Evolutionary conservation across 1,140 invertebrate genomes (phyloP).

Genomic region (Homarus americanus): DNA sequence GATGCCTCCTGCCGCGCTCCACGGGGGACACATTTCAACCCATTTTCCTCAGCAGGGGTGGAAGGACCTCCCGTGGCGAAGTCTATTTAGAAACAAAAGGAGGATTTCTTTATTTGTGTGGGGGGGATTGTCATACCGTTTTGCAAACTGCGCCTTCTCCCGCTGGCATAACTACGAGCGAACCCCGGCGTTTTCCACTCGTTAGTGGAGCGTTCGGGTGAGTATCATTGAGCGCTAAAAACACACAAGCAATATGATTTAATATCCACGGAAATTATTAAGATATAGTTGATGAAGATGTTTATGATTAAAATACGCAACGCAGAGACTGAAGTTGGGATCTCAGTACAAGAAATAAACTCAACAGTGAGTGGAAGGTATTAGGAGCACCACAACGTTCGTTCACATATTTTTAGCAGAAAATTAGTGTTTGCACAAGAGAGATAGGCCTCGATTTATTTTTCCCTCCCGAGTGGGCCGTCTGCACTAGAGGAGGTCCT

Average conservation of each 20-base stretch:
- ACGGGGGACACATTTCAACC: slow-evolving; percentile 62
- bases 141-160: not conserved
- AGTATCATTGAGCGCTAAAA: no score
- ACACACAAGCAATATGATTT: no score
- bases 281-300: no score
- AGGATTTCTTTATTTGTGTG: slow-evolving; percentile 55
- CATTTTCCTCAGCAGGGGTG: slow-evolving; percentile 52
- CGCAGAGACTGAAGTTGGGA: no score
- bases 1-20: not conserved
- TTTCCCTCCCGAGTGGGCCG: not conserved
- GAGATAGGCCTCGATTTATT: not conserved
- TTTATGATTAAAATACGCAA: no score
- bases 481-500: not conserved
- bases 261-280: no score
- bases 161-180: not conserved
- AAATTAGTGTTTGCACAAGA: slow-evolving; percentile 8
- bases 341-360: no score
- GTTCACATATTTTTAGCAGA: not conserved
- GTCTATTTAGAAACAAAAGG: slow-evolving; percentile 69
- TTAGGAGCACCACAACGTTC: not conserved
- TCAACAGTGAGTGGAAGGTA: no score
- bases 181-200: not conserved
- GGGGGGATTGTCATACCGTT: not conserved
- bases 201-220: not conserved
- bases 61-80: slow-evolving; percentile 33